phyloP scores from a whole-genome alignment of 2,797 vertebrate genomes.

The Avahi laniger region DNA sequence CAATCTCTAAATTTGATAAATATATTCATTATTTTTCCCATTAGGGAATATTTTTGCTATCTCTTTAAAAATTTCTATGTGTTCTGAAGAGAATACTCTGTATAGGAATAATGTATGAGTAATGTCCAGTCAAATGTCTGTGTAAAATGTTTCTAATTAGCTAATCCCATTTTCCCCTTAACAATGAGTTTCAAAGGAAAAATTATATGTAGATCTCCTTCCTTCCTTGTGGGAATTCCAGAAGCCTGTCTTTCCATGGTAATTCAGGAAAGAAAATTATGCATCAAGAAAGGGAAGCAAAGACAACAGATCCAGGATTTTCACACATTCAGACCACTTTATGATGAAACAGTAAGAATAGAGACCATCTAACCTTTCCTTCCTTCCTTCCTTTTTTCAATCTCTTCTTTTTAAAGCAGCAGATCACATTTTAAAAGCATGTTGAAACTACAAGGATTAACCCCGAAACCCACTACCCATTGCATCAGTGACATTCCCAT shows the following conservation, averaged over 20 bases:
- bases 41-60: neutral
- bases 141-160: slow-evolving; percentile 17
- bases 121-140: neutral
- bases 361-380: neutral
- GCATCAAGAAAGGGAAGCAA: neutral
- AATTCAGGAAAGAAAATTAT: neutral
- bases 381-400: neutral
- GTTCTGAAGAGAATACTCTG: neutral
- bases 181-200: slow-evolving; percentile 32
- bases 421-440: neutral
- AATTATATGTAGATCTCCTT: neutral
- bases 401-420: neutral
- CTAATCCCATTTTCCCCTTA: neutral
- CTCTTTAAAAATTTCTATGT: neutral
- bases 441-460: neutral
- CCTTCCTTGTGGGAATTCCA: neutral
- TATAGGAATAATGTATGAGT: neutral
- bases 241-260: neutral
- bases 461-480: neutral
- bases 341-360: neutral
- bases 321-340: neutral
- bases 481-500: neutral
- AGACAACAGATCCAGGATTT: neutral
- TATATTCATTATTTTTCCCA: neutral
- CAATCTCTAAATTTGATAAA: neutral